Percentiles rank a stretch among this genome's conserved stretches.
These are phyloP conservation scores for Auanema sp. DNA, from an alignment of 2,888 invertebrate genomes.

Conservation along the genomic window DNA sequence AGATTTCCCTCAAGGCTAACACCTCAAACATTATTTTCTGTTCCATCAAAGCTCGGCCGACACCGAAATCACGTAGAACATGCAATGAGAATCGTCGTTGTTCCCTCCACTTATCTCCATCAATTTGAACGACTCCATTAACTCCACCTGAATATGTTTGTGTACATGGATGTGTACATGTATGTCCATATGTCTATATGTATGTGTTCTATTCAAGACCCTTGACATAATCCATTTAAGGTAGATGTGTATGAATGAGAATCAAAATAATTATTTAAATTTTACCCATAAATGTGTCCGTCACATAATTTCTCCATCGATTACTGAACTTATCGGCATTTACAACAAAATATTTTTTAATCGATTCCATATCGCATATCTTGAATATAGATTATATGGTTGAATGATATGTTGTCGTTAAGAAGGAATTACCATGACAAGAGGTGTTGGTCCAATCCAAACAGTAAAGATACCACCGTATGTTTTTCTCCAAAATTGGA, in stretches of 20 bases:
- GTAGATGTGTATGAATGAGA: not conserved
- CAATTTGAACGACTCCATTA: conserved; percentile 62
- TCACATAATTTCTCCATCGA: conserved; percentile 61
- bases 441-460: conserved; percentile 62
- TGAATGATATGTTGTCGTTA: not conserved
- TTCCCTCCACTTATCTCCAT: conserved; percentile 63
- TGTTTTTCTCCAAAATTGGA: conserved; percentile 10
- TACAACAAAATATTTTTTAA: conserved; percentile 57
- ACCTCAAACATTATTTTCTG: conserved; percentile 54
- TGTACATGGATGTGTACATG: too few relatives aligned
- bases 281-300: conserved; percentile 59
- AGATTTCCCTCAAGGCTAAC: not conserved
- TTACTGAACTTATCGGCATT: conserved; percentile 59
- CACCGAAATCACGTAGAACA: conserved; percentile 59
- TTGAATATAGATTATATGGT: conserved; percentile 5
- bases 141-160: conserved; percentile 47
- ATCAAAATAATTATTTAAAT: conserved; percentile 7
- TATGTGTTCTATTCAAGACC: not conserved
- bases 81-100: conserved; percentile 57
- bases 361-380: conserved; percentile 34
- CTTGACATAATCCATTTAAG: not conserved
- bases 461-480: conserved; percentile 54
- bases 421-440: conserved; percentile 54
- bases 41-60: conserved; percentile 61
- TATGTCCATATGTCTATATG: too few relatives aligned